Percentiles rank a stretch among this genome's conserved stretches.
Conservation (phyloP, 23 tunicate species). For the Phallusia fumigata region DNA sequence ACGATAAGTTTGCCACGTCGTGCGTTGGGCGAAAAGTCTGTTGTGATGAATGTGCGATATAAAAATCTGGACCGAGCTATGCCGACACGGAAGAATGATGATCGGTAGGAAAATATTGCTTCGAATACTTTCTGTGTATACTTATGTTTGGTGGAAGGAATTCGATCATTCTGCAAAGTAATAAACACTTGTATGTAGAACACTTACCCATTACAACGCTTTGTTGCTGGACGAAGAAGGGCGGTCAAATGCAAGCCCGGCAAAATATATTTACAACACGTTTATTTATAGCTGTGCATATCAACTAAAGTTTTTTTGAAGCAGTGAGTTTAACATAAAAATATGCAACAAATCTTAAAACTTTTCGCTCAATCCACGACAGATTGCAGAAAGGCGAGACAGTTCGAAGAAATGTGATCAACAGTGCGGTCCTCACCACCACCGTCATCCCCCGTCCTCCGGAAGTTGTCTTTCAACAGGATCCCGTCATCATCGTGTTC, state of each 20-base stretch:
- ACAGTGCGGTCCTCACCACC: slow-evolving; percentile 85
- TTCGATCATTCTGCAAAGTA: no score
- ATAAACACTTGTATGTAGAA: no score
- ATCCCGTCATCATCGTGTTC: slow-evolving; percentile 77
- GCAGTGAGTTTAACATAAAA: no score
- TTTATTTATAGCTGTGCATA: no score
- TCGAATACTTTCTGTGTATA: no score
- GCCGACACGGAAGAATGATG: slow-evolving; percentile 54
- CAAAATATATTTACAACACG: no score
- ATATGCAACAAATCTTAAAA: no score
- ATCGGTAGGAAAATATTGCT: slow-evolving; percentile 22
- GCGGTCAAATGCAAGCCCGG: no score
- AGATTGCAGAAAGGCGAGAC: slow-evolving; percentile 3
- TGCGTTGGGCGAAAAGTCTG: slow-evolving; percentile 53
- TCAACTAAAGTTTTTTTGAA: no score
- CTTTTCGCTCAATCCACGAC: not conserved
- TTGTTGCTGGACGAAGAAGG: no score
- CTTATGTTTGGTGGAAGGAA: no score
- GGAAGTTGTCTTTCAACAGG: slow-evolving; percentile 25
- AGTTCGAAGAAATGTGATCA: slow-evolving; percentile 29
- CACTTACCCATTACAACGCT: no score
- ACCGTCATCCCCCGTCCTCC: slow-evolving; percentile 68
- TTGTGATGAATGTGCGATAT: slow-evolving; percentile 83
- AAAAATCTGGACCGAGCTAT: slow-evolving; percentile 53
- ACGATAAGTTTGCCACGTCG: slow-evolving; percentile 51